Percentiles rank a stretch among this genome's conserved stretches.
Evolutionary conservation across 2,888 invertebrate species (phyloP).

Genomic region (Oasisia sp.): DNA sequence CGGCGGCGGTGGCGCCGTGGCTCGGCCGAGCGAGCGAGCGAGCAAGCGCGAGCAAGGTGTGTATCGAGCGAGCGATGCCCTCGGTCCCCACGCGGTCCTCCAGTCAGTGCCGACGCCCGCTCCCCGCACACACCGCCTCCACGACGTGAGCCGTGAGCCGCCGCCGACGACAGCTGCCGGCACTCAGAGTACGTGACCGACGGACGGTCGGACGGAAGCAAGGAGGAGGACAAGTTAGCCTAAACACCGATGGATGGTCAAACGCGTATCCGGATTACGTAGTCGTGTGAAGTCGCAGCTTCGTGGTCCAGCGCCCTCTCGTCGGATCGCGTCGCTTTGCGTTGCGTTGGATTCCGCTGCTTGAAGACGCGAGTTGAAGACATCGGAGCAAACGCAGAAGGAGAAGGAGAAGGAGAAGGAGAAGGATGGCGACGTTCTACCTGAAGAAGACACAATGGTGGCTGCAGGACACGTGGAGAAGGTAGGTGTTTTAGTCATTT

Average conservation of each 20-base stretch:
- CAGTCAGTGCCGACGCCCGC: neutral
- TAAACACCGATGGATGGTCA: neutral
- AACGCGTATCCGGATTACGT: constrained; percentile 1
- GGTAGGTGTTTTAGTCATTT: constrained; percentile 3
- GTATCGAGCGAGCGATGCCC: neutral
- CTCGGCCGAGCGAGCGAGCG: neutral
- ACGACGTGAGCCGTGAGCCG: neutral
- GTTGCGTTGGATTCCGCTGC: neutral
- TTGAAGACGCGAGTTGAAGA: neutral
- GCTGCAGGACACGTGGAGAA: constrained; percentile 26
- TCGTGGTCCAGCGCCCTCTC: neutral
- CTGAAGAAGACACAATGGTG: constrained; percentile 26
- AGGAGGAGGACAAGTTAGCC: neutral
- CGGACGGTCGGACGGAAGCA: neutral
- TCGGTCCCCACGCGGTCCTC: neutral
- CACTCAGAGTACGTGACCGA: neutral
- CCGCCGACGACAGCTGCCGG: neutral
- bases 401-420: neutral
- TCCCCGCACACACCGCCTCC: neutral
- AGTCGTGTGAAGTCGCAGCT: neutral
- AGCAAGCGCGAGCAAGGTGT: neutral
- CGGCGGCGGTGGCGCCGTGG: neutral
- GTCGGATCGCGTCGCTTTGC: neutral
- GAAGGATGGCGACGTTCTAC: constrained; percentile 27
- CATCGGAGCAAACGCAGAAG: neutral